Evolutionary conservation across 2,113 vertebrate genomes (phyloP), one percentile per base, ranked within the genome.

Genomic region (Heteronetta atricapilla): DNA sequence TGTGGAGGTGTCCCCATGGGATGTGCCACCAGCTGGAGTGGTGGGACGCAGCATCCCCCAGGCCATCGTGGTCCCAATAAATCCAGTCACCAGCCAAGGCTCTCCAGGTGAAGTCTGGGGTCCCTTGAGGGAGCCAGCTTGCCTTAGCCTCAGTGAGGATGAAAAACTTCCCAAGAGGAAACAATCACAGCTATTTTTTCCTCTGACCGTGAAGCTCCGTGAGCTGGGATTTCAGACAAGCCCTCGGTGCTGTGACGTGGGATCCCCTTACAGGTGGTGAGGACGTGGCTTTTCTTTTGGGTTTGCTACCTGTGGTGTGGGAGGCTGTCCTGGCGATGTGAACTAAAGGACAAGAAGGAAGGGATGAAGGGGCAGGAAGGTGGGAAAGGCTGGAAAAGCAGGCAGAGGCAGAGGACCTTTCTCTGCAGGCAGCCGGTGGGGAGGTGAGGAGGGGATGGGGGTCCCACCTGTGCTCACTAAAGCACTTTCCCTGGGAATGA

Each of bases 221-320:
- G 48, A 83, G 42, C 22, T 75, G 56, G 33, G 22, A 63, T 74
- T 91, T 86, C 4, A 3, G 86, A 72, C 33, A 67, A 63, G 44
- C 11, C 26, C 31, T 87, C 46, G 16, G 26, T 0, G 0, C 59
- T 60, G 16, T 17, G 22, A 46, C 0, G 0, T 29, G 40, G 20
- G 28, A 48, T 48, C 66, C 38, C 33, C 25, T 72, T 56, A 31
- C 53, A 10, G 0, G 0, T 11, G 62, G 31, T 70, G 25, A 34
- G 18, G 46, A 87, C 29, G 29, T 4, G 53, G 7, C 18, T 18
- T 78, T 86, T 90, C 46, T 91, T 82, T 68, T 64, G 8, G 48
- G 21, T 76, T 64, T 60, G 33, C 26, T 75, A 0, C 23, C 20
- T 86, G 10, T 0, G 0, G 13, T 31, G 31, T 73, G 60, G 33